Conservation (phyloP, 2,797 vertebrate genomes). For the Sebastes variabilis region DNA sequence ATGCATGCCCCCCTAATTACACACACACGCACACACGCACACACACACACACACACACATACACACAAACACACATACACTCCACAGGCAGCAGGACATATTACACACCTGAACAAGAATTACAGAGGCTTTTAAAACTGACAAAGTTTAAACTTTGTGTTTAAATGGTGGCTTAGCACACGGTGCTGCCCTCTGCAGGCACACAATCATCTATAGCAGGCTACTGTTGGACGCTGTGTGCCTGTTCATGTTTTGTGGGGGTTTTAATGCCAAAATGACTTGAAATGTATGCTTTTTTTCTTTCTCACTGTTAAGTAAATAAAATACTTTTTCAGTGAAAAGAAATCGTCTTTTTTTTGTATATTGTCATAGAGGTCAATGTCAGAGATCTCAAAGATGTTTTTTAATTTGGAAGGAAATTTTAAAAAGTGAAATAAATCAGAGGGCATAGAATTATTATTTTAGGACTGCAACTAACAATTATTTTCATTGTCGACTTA, state of each 20-base stretch:
- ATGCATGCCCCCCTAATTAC: conserved; percentile 60
- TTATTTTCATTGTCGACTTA: no score
- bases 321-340: conserved; percentile 85
- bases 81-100: conserved; percentile 32
- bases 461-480: no score
- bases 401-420: background rate
- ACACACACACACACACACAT: conserved; percentile 12
- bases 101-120: conserved; percentile 24
- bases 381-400: no score
- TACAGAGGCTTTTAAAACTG: conserved; percentile 23
- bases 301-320: conserved; percentile 82
- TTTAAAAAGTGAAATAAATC: no score
- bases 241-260: conserved; percentile 12
- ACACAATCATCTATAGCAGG: background rate
- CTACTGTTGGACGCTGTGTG: conserved; percentile 10
- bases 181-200: conserved; percentile 47
- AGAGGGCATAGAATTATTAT: no score
- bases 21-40: conserved; percentile 21
- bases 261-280: conserved; percentile 72
- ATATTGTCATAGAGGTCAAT: background rate
- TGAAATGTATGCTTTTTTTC: conserved; percentile 57
- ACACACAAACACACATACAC: conserved; percentile 19
- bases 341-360: background rate
- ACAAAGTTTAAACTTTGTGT: conserved; percentile 28
- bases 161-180: conserved; percentile 5